Conservation (phyloP, 2,113 vertebrate genomes). For the Hippopotamus amphibius region DNA sequence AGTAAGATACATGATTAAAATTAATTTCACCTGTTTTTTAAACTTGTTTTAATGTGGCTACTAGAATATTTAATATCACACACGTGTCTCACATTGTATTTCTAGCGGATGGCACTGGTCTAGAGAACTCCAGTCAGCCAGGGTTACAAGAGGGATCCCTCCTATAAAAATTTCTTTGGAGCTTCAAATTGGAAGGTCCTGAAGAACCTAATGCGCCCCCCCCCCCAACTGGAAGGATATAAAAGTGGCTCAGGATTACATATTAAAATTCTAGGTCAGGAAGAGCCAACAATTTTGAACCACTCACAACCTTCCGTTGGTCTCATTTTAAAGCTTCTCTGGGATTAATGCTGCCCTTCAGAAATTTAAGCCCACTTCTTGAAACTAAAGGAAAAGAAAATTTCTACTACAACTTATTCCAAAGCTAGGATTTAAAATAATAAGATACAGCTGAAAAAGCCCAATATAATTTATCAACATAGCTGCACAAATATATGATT, state of each 20-base stretch:
- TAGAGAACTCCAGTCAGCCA: background rate
- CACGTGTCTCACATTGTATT: background rate
- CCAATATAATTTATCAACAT: background rate
- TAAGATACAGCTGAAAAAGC: background rate
- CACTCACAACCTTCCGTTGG: background rate
- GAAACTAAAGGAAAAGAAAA: background rate
- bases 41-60: background rate
- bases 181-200: background rate
- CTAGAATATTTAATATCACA: background rate
- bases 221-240: background rate
- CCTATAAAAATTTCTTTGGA: background rate
- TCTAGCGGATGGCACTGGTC: background rate
- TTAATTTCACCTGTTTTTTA: background rate
- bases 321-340: background rate
- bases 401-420: background rate
- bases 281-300: background rate
- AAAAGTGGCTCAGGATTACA: background rate
- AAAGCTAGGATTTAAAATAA: background rate
- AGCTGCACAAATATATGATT: background rate
- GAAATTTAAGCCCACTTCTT: background rate
- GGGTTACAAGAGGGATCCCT: background rate
- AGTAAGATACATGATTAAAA: constrained; percentile 1
- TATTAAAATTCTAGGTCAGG: background rate
- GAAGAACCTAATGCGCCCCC: background rate
- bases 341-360: constrained; percentile 1